Percentiles rank a stretch among this genome's conserved stretches.
Conservation (phyloP, 2,113 vertebrate species). For the Poeciliopsis turrubarensis region DNA sequence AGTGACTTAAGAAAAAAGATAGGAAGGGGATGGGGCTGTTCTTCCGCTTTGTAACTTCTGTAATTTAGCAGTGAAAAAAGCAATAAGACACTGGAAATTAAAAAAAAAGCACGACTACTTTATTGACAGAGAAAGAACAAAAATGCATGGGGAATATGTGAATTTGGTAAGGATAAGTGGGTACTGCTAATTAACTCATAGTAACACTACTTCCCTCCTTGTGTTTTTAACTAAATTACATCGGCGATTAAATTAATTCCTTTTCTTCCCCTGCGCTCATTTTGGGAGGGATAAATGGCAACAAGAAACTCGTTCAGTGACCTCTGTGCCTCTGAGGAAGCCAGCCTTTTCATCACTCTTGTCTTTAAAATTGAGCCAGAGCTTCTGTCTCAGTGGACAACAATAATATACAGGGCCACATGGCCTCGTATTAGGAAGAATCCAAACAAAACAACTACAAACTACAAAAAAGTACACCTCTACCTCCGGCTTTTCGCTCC, state of each 20-base stretch:
- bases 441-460: slow-evolving; percentile 27
- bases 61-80: slow-evolving; percentile 7
- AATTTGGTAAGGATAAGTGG: slow-evolving; percentile 7
- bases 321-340: slow-evolving; percentile 72
- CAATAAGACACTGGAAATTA: slow-evolving; percentile 16
- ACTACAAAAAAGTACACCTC: slow-evolving; percentile 32
- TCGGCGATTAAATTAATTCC: slow-evolving; percentile 56
- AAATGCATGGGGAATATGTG: slow-evolving; percentile 2
- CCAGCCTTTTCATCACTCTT: slow-evolving; percentile 65
- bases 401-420: slow-evolving; percentile 64
- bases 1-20: slow-evolving; percentile 59
- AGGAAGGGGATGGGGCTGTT: slow-evolving; percentile 39
- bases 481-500: slow-evolving; percentile 56
- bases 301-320: slow-evolving; percentile 64
- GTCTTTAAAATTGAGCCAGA: slow-evolving; percentile 70
- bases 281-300: slow-evolving; percentile 55
- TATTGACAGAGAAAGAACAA: slow-evolving; percentile 8
- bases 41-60: slow-evolving; percentile 24
- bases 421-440: slow-evolving; percentile 67
- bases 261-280: slow-evolving; percentile 52
- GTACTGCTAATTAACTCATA: background rate
- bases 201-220: slow-evolving; percentile 41
- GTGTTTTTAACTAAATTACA: slow-evolving; percentile 57
- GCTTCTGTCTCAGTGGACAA: slow-evolving; percentile 42
- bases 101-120: background rate